Percentiles rank a stretch among this genome's conserved stretches.
Conservation (phyloP, 1,140 invertebrate species). For the Neodiprion lecontei region DNA sequence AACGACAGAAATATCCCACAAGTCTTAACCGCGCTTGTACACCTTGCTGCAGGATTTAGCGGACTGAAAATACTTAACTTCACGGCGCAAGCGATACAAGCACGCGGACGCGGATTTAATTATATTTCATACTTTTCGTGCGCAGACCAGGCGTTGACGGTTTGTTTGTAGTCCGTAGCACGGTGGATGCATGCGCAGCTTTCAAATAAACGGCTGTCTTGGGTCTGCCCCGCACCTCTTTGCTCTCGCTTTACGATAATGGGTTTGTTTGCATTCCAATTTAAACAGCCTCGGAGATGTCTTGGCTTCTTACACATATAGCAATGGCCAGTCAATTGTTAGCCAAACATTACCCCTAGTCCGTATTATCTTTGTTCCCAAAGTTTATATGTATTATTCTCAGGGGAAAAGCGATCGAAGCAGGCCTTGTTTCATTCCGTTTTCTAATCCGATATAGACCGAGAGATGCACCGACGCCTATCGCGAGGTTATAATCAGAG, state of each 20-base stretch:
- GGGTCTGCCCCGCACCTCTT: conserved; percentile 29
- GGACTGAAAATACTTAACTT: neutral
- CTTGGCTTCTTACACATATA: neutral
- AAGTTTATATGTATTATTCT: no score
- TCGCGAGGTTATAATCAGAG: neutral
- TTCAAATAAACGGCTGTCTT: conserved; percentile 53
- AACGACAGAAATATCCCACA: neutral
- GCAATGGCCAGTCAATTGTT: neutral
- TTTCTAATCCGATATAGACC: neutral
- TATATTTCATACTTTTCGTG: conserved; percentile 58
- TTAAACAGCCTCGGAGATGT: conserved; percentile 42
- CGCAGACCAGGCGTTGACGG: conserved; percentile 44
- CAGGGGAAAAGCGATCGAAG: neutral
- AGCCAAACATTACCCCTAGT: no score
- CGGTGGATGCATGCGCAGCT: conserved; percentile 30
- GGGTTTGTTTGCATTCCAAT: conserved; percentile 58
- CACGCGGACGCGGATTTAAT: conserved; percentile 48
- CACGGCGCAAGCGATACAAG: neutral
- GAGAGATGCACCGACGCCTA: neutral
- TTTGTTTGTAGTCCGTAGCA: conserved; percentile 33
- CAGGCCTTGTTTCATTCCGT: neutral
- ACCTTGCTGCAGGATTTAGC: neutral
- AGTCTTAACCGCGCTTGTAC: neutral
- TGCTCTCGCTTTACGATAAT: conserved; percentile 56
- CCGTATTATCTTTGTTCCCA: no score